Evolutionary conservation across 1,140 invertebrate species (phyloP).

Genomic region (Bombus confusus): DNA sequence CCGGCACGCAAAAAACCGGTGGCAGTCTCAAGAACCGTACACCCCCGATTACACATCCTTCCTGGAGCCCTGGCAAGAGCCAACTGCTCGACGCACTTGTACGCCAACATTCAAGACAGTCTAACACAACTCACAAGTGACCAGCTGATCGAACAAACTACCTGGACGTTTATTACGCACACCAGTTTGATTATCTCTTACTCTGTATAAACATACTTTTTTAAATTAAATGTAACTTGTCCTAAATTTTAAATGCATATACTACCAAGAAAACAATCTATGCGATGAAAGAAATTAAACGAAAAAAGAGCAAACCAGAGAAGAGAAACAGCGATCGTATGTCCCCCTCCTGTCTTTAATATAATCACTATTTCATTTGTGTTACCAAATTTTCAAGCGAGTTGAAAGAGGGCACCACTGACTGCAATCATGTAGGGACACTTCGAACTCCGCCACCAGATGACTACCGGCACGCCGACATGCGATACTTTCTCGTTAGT

Average conservation of each 20-base stretch:
- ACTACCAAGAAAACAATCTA: neutral
- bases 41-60: slow-evolving; percentile 61
- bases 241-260: neutral
- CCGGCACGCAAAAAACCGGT: slow-evolving; percentile 54
- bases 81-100: slow-evolving; percentile 61
- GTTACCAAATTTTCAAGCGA: neutral
- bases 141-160: slow-evolving; percentile 63
- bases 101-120: slow-evolving; percentile 55
- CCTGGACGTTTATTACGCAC: neutral
- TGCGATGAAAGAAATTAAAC: neutral
- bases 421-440: neutral
- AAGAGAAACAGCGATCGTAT: slow-evolving; percentile 10
- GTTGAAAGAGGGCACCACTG: slow-evolving; percentile 25
- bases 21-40: slow-evolving; percentile 39
- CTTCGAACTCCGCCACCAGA: too few relatives aligned
- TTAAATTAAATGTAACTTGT: neutral
- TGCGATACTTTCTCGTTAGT: too few relatives aligned
- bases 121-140: slow-evolving; percentile 17
- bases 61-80: slow-evolving; percentile 66
- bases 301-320: slow-evolving; percentile 35
- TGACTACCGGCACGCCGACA: too few relatives aligned
- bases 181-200: neutral
- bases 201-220: neutral
- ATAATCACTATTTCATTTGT: slow-evolving; percentile 2
- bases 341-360: slow-evolving; percentile 3